phyloP scores from a whole-genome alignment of 2,888 invertebrate genomes.

The Bimastos eiseni region DNA sequence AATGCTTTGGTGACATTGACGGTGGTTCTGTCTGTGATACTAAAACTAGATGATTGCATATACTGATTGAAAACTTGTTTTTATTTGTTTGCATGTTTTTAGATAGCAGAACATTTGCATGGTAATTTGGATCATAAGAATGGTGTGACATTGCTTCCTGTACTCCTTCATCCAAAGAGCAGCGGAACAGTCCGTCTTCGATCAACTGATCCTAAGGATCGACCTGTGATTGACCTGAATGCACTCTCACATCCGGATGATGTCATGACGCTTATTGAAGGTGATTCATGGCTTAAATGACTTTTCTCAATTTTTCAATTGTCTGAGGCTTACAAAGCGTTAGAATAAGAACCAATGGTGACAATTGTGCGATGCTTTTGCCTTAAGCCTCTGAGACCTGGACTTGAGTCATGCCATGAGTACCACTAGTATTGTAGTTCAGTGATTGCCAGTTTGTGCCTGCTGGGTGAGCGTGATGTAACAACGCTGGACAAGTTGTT shows the following conservation, averaged over 20 bases:
- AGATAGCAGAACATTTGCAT: constrained; percentile 21
- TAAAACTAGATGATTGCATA: background rate
- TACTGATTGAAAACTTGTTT: background rate
- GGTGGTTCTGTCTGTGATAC: background rate
- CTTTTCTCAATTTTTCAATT: background rate
- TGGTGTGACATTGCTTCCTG: constrained; percentile 64
- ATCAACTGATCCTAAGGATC: constrained; percentile 74
- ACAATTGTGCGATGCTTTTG: background rate
- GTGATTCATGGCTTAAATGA: constrained; percentile 39
- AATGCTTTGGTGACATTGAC: background rate
- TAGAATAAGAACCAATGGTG: background rate
- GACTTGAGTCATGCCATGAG: no score
- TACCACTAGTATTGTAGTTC: background rate
- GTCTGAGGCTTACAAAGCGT: background rate
- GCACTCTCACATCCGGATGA: constrained; percentile 74
- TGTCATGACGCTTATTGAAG: constrained; percentile 78
- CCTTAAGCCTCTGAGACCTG: no score
- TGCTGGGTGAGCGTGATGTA: background rate
- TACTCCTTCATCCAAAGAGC: constrained; percentile 75
- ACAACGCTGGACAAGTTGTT: background rate
- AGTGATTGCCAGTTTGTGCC: background rate
- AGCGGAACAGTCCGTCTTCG: constrained; percentile 76
- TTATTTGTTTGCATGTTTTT: background rate
- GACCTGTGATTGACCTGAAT: constrained; percentile 83
- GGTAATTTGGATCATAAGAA: constrained; percentile 27